Evolutionary conservation across 2,888 invertebrate species (phyloP).

Genomic region (Oscheius sp.): DNA sequence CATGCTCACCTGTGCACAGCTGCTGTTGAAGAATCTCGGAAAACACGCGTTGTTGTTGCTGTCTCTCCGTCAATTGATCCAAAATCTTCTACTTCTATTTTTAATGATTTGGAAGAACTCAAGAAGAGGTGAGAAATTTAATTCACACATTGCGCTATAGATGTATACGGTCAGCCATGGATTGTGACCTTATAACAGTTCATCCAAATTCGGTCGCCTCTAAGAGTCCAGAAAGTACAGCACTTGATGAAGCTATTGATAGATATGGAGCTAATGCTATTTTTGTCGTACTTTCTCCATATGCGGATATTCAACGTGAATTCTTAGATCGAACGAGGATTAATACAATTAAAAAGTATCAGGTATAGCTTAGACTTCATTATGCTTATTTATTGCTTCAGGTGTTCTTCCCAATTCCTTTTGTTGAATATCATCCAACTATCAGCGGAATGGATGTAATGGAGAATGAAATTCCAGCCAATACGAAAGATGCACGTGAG

Average conservation of each 20-base stretch:
- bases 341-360: constrained; percentile 88
- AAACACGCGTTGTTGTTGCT: constrained; percentile 63
- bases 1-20: constrained; percentile 81
- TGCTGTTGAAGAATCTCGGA: constrained; percentile 67
- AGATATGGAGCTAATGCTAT: constrained; percentile 66
- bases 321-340: constrained; percentile 92
- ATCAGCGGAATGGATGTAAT: constrained; percentile 69
- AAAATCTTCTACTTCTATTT: constrained; percentile 49
- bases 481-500: constrained; percentile 41
- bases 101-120: constrained; percentile 64
- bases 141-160: constrained; percentile 26
- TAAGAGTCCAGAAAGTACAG: constrained; percentile 39
- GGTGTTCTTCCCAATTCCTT: constrained; percentile 88
- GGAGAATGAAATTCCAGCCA: constrained; percentile 39
- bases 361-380: constrained; percentile 73
- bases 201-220: constrained; percentile 32
- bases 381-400: constrained; percentile 27
- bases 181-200: constrained; percentile 60
- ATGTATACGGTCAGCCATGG: constrained; percentile 60
- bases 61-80: constrained; percentile 54
- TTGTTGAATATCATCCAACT: constrained; percentile 84
- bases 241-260: constrained; percentile 68
- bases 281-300: constrained; percentile 63
- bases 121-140: constrained; percentile 45
- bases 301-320: constrained; percentile 80